Evolutionary conservation across 2,797 vertebrate species (phyloP).

Genomic region (Gymnocypris eckloni): DNA sequence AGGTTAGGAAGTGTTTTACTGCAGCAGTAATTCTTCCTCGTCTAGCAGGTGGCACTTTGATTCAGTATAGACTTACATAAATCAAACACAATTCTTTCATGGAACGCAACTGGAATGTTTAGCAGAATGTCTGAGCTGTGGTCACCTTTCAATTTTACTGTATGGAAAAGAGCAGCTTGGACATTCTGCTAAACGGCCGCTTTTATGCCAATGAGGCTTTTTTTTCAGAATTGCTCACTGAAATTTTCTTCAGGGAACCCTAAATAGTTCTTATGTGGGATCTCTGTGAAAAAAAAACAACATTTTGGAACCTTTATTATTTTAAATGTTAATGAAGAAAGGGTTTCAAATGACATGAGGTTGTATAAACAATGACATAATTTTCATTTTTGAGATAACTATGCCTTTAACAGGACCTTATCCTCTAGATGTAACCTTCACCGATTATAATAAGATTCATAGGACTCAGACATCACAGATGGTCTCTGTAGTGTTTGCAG

Average conservation of each 20-base stretch:
- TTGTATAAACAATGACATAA: not conserved
- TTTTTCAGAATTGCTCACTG: not conserved
- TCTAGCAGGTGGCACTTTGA: constrained; percentile 1
- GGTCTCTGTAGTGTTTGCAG: constrained; percentile 33
- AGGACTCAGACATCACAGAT: constrained; percentile 41
- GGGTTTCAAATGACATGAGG: not conserved
- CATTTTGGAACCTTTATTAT: not conserved
- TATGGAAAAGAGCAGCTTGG: not conserved
- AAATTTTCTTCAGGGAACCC: not conserved
- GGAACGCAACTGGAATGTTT: not conserved
- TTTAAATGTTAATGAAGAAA: not conserved
- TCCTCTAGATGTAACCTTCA: constrained; percentile 39
- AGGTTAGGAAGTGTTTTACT: constrained; percentile 17
- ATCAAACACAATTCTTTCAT: not conserved
- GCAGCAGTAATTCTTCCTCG: not conserved
- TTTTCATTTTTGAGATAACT: not conserved
- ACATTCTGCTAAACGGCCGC: not conserved
- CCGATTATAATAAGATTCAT: constrained; percentile 18
- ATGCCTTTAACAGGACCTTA: not conserved
- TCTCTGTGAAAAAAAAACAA: not conserved
- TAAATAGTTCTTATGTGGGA: not conserved
- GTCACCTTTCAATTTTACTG: not conserved
- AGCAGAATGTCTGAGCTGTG: not conserved
- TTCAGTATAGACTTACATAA: constrained; percentile 7
- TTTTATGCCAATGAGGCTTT: not conserved